Base-by-base conservation (phyloP, 2,888 invertebrate species). In the Andricus curvator region DNA sequence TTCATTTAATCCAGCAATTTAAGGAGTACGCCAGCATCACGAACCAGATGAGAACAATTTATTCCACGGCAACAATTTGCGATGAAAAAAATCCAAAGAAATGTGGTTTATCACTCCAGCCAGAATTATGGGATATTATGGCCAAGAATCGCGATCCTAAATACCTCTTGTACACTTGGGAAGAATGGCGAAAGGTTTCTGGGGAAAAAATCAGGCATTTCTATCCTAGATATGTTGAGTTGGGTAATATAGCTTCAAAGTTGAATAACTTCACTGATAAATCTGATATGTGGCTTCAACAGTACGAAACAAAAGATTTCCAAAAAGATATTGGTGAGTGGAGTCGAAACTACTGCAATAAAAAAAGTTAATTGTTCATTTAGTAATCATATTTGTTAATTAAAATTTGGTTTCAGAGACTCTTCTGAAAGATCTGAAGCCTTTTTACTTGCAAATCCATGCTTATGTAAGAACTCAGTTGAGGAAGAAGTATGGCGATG, bases 91-190 rank as follows among this genome's bases (percentile, higher is more conserved):
- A 96, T 84, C 88, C 90, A 0, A 93, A 90, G 0, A 96, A 95
- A 85, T 97, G 97, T 87, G 95, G 96, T 88, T 92, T 97, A 33
- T 91, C 95, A n/a, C 93, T 97, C 56, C 96, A 97, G 89, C 97
- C 97, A 83, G 96, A 97, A 85, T 93, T 97, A 48, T 96, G 95
- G 0, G 94, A 96, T 80, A 93, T 96, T 17, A 93, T 97, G 84
- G 93, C 94, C 0, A 95, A 93, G 51, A 97, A 96, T 79, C 94
- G 96, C 77, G 94, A 98, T 90, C 96, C 96, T 2, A 95, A 97
- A n/a, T 96, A 97, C 88, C 92, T 98, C 84, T 95, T 95, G 88
- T 94, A 97, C 88, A 94, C 95, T 2, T 98, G 98, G 98, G 91
- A 94, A 4, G 95, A 96, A 87, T 98, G 97, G 96, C 95, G 98